Evolutionary conservation across 2,888 invertebrate species (phyloP).

Genomic region (Lapara coniferarum): DNA sequence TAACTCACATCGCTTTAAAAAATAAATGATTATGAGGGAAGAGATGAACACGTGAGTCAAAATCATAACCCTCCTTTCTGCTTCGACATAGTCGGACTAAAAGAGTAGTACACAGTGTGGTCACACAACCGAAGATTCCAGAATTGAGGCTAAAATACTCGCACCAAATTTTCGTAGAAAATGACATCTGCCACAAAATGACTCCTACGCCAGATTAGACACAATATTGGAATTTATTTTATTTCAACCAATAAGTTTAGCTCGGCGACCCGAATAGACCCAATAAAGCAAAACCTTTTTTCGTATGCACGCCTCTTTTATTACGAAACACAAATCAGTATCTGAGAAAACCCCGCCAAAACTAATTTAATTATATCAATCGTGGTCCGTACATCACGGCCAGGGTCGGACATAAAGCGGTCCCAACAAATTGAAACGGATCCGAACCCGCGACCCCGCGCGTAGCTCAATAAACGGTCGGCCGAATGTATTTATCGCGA

Average conservation of each 20-base stretch:
- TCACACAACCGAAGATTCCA: too few relatives aligned
- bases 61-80: too few relatives aligned
- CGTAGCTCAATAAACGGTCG: constrained; percentile 50
- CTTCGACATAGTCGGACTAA: too few relatives aligned
- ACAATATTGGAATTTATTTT: not conserved
- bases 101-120: too few relatives aligned
- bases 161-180: too few relatives aligned
- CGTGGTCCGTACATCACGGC: constrained; percentile 42
- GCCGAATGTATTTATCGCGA: constrained; percentile 61
- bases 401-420: constrained; percentile 54
- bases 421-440: constrained; percentile 63
- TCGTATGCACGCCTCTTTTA: not conserved
- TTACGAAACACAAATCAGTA: constrained; percentile 18
- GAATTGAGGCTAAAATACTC: too few relatives aligned
- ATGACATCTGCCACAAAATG: too few relatives aligned
- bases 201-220: too few relatives aligned
- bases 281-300: not conserved
- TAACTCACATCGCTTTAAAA: too few relatives aligned
- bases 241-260: not conserved
- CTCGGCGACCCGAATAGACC: too few relatives aligned
- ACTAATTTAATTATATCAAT: constrained; percentile 61
- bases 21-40: too few relatives aligned
- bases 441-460: constrained; percentile 48
- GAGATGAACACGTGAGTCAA: too few relatives aligned
- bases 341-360: constrained; percentile 35